These are phyloP conservation scores for Chamaea fasciata DNA, from an alignment of 2,113 vertebrate species.

Conservation along the genomic window DNA sequence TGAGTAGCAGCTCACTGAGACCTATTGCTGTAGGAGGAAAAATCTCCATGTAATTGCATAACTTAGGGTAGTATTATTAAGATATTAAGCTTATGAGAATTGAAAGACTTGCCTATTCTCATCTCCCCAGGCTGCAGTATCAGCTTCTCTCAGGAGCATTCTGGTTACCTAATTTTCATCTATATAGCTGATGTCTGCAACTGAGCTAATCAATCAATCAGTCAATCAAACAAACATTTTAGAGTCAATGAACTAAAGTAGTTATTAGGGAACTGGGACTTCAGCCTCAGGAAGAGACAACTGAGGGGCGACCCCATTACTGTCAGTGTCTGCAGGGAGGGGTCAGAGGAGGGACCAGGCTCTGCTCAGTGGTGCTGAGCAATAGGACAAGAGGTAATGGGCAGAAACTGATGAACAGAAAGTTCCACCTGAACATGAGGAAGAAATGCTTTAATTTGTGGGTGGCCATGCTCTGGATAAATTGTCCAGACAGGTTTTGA, in stretches of 20 bases:
- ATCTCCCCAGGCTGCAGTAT: background rate
- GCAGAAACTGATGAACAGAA: background rate
- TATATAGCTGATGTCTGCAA: background rate
- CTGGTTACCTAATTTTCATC: background rate
- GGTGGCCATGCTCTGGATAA: background rate
- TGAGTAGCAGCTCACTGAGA: background rate
- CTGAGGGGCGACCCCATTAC: background rate
- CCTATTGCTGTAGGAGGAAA: background rate
- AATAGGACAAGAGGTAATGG: accelerated
- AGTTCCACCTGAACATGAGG: background rate
- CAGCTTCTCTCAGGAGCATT: background rate
- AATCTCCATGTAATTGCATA: background rate
- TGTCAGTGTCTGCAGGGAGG: background rate
- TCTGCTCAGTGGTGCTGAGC: accelerated
- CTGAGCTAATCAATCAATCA: background rate
- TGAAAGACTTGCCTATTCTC: background rate
- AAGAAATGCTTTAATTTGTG: background rate
- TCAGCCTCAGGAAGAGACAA: background rate
- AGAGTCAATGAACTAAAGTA: background rate
- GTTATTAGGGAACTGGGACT: background rate
- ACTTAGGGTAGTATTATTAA: background rate
- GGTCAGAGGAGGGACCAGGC: background rate
- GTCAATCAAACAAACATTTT: background rate
- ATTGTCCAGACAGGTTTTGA: background rate
- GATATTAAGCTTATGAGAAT: background rate